phyloP scores from a whole-genome alignment of 2,797 vertebrate genomes.

The Poeciliopsis presidionis region DNA sequence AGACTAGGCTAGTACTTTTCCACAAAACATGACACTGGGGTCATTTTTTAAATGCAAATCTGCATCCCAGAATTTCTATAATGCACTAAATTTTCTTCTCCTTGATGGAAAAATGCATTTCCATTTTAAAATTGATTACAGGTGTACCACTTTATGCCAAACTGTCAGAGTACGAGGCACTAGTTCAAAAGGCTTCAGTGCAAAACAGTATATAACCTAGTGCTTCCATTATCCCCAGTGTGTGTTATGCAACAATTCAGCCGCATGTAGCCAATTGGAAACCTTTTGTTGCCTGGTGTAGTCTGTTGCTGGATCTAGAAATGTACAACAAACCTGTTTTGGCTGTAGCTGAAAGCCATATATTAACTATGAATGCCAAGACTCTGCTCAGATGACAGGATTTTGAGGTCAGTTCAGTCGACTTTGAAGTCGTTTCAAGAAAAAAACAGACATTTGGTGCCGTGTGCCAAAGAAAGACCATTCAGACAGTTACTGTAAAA shows the following conservation, averaged over 20 bases:
- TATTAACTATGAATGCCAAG: neutral
- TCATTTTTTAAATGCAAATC: conserved; percentile 3
- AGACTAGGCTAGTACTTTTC: neutral
- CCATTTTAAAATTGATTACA: neutral
- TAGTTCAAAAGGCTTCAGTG: neutral
- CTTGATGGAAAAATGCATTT: neutral
- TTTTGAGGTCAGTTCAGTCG: neutral
- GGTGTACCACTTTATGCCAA: neutral
- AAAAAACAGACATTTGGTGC: neutral
- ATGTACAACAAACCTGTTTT: neutral
- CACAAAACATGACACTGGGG: neutral
- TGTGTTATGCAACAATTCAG: neutral
- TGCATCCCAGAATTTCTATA: no score
- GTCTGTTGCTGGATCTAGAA: neutral
- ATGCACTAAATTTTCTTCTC: neutral
- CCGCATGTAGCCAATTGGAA: neutral
- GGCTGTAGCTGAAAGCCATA: neutral
- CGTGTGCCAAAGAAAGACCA: neutral
- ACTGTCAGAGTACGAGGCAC: neutral
- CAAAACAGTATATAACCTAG: neutral
- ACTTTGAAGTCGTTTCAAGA: conserved; percentile 1
- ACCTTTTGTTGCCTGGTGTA: neutral
- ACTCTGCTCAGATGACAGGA: neutral
- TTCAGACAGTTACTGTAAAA: neutral
- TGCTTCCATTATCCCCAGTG: neutral